These are phyloP conservation scores for Orthonychiurus folsomi DNA, from an alignment of 2,888 invertebrate species.

Conservation along the genomic window DNA sequence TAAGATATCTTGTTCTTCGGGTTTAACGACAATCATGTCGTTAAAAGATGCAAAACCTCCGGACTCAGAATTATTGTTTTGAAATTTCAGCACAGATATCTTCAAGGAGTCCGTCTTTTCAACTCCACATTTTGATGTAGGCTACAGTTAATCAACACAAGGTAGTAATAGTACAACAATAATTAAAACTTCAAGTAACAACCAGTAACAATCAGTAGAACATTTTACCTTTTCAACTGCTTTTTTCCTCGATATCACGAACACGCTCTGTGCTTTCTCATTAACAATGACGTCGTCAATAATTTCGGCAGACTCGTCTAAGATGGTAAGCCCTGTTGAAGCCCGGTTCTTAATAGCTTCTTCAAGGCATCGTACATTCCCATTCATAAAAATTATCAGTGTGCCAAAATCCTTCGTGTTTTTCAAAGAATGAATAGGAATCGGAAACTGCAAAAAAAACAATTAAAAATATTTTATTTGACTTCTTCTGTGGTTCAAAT, in stretches of 20 bases:
- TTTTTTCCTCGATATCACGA: constrained; percentile 4
- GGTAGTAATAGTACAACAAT: not conserved
- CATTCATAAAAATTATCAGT: constrained; percentile 30
- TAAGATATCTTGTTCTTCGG: constrained; percentile 15
- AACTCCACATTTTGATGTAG: constrained; percentile 12
- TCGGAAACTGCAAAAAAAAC: constrained; percentile 22
- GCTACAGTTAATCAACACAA: constrained; percentile 4
- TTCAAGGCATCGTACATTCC: constrained; percentile 16
- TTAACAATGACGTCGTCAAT: constrained; percentile 21
- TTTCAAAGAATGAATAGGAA: constrained; percentile 20
- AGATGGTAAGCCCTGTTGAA: not conserved
- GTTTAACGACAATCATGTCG: constrained; percentile 5
- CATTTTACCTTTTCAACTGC: too few species aligned
- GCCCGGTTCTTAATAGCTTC: constrained; percentile 7
- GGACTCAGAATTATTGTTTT: not conserved
- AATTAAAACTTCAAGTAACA: too few species aligned
- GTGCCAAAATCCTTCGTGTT: constrained; percentile 24
- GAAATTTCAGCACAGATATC: constrained; percentile 1
- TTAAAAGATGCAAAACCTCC: not conserved
- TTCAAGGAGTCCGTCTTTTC: constrained; percentile 11
- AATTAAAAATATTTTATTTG: too few species aligned
- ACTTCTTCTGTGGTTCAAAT: too few species aligned
- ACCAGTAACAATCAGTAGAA: too few species aligned
- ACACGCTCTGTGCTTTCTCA: constrained; percentile 16
- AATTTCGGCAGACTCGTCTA: constrained; percentile 12